These are phyloP conservation scores for Phalacrocorax carbo DNA, from an alignment of 2,113 vertebrate species.

Conservation along the genomic window DNA sequence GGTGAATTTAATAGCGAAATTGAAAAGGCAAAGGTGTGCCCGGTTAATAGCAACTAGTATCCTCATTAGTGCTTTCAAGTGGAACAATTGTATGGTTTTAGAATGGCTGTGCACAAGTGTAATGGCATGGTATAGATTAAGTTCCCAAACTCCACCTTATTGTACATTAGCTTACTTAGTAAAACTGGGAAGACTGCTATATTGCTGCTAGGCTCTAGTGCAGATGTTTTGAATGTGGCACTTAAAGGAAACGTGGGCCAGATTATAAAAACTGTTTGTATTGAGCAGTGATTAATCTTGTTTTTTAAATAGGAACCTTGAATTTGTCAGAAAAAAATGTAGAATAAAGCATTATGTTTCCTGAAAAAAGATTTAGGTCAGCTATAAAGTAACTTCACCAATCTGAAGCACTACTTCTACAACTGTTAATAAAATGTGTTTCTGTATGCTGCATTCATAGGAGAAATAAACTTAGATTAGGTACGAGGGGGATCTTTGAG, in stretches of 20 bases:
- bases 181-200: neutral
- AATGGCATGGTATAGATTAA: neutral
- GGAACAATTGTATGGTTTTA: neutral
- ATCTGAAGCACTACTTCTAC: neutral
- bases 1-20: neutral
- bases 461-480: neutral
- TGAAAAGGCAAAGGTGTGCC: neutral
- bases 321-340: neutral
- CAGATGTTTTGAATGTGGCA: neutral
- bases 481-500: neutral
- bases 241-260: neutral
- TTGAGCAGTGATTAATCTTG: neutral
- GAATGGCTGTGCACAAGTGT: neutral
- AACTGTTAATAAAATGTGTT: neutral
- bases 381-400: neutral
- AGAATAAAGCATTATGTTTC: neutral
- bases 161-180: neutral
- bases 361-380: neutral
- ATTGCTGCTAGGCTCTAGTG: neutral
- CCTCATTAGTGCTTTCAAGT: neutral
- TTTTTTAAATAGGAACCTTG: fast-evolving
- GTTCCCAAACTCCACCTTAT: neutral
- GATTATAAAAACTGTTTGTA: neutral
- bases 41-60: neutral
- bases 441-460: neutral